Percentiles rank a stretch among this genome's conserved stretches.
Evolutionary conservation across 2,797 vertebrate genomes (phyloP).

Genomic region (Leptodactylus fallax): DNA sequence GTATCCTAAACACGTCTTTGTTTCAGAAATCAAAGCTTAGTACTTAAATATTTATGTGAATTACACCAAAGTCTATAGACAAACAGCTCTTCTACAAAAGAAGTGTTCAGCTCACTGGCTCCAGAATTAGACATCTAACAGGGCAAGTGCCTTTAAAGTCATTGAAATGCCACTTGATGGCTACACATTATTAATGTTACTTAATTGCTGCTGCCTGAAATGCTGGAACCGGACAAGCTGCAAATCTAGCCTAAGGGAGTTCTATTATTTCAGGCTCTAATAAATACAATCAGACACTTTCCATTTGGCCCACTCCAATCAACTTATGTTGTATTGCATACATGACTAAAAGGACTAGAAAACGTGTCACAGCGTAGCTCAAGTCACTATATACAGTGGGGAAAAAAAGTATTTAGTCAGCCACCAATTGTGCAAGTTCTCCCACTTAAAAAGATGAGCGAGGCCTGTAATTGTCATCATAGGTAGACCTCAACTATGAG

Average conservation of each 20-base stretch:
- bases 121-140: constrained; percentile 27
- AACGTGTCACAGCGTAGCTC: constrained; percentile 12
- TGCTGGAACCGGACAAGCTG: constrained; percentile 33
- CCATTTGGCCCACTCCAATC: constrained; percentile 50
- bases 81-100: neutral
- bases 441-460: no score
- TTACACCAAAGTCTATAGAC: neutral
- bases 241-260: constrained; percentile 40
- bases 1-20: neutral
- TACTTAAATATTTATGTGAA: neutral
- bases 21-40: constrained; percentile 28
- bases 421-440: no score
- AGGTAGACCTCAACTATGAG: no score
- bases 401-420: no score
- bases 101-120: neutral
- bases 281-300: constrained; percentile 53
- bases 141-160: constrained; percentile 37
- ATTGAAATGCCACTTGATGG: constrained; percentile 47
- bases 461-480: no score
- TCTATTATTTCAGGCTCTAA: constrained; percentile 34
- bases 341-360: neutral
- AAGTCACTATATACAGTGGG: neutral
- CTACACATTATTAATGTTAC: constrained; percentile 57
- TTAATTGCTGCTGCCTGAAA: constrained; percentile 51
- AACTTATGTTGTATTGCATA: constrained; percentile 26